Evolutionary conservation across 2,797 vertebrate species (phyloP).

Genomic region (Megaceryle alcyon): DNA sequence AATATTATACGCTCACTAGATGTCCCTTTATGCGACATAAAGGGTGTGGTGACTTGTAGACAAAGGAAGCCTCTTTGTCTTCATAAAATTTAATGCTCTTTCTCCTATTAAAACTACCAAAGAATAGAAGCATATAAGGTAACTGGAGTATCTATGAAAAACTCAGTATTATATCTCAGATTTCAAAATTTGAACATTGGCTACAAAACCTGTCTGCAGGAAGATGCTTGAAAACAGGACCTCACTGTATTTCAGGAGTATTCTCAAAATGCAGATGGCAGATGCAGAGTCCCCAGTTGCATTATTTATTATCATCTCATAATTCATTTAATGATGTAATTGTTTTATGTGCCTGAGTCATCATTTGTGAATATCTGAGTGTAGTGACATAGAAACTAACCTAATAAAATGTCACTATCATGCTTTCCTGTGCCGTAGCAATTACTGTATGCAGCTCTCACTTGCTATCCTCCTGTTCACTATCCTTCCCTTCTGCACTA

Average conservation of each 20-base stretch:
- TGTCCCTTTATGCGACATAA: not conserved
- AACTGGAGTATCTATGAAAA: not conserved
- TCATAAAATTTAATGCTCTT: not conserved
- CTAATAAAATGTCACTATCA: not conserved
- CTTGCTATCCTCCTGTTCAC: not conserved
- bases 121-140: not conserved
- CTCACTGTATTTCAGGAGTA: not conserved
- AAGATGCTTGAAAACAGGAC: not conserved
- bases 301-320: constrained; percentile 39
- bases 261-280: not conserved
- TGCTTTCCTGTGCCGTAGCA: not conserved
- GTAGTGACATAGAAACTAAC: constrained; percentile 10
- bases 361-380: constrained; percentile 18
- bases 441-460: not conserved
- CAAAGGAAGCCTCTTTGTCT: constrained; percentile 18
- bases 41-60: constrained; percentile 4
- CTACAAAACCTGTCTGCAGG: not conserved
- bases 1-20: not conserved
- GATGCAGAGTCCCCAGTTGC: not conserved
- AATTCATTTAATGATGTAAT: constrained; percentile 43
- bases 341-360: not conserved
- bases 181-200: not conserved
- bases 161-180: not conserved
- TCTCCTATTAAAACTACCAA: not conserved
- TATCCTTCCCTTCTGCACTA: not conserved